Conservation (phyloP, 1,140 invertebrate genomes). For the Macrocentrus cingulum region DNA sequence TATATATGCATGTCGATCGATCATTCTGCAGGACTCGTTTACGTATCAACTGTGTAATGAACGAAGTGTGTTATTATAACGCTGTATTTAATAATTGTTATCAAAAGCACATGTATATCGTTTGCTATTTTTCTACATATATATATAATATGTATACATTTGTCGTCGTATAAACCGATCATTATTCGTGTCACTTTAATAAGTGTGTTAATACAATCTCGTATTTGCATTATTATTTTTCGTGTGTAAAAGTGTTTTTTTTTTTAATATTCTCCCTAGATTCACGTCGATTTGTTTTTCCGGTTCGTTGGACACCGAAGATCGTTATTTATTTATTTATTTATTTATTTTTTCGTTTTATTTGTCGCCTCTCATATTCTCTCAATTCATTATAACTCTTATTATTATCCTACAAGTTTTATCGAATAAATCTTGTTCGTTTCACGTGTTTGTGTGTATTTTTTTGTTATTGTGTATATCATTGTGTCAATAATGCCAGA, state of each 20-base stretch:
- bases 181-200: conserved; percentile 6
- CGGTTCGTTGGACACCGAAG: conserved; percentile 25
- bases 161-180: conserved; percentile 45
- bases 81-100: conserved; percentile 52
- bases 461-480: not conserved
- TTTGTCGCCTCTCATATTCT: not conserved
- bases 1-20: conserved; percentile 5
- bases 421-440: too few species aligned
- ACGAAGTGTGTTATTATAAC: conserved; percentile 37
- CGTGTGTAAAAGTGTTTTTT: not conserved
- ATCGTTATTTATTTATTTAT: conserved; percentile 16
- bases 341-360: conserved; percentile 14
- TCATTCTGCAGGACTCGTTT: conserved; percentile 10
- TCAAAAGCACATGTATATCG: conserved; percentile 55
- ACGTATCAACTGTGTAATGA: conserved; percentile 27
- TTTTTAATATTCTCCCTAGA: not conserved
- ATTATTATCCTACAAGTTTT: too few species aligned
- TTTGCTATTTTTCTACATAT: conserved; percentile 45
- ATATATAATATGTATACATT: conserved; percentile 46
- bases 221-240: not conserved
- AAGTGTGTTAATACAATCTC: not conserved
- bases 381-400: too few species aligned
- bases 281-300: conserved; percentile 3
- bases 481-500: not conserved
- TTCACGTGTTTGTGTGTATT: not conserved